Base-by-base conservation (phyloP, 2,888 invertebrate species). In the Megamerina dolium region DNA sequence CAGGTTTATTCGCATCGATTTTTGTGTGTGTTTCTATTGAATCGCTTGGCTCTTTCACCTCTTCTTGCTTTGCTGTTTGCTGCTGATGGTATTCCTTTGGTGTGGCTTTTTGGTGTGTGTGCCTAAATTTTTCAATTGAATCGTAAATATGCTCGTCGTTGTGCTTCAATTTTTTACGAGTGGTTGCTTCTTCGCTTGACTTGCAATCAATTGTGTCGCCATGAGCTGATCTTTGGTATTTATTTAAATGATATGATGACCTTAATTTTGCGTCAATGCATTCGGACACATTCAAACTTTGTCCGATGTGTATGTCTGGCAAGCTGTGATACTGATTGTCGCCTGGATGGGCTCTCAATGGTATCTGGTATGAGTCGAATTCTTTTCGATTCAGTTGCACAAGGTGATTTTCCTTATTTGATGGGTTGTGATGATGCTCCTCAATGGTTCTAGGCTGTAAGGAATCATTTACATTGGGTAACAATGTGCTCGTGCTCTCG, bases 271-370 rank as follows among this genome's bases (percentile, higher is more conserved):
- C 79, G 64, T 85, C 84, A 56, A 84, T 84, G 53, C 79, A 77
- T 63, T 84, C 84, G 45, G 80, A 83, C 60, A 81, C 82, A 56
- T 81, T 77, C 48, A 84, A 74, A 60, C 80, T 81, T 63, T 82
- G 81, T 46, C 82, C 78, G 18, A 81, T 79, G 43, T 81, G 80
- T 35, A 83, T 80, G 64, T 84, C 83, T 8, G 84, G 84, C 49
- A 84, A 70, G 17, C 83, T 83, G 66, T 80, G 79, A 59, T 81
- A 85, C 62, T 83, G 82, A 63, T 83, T 83, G 64, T 81, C 80
- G 49, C 75, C 73, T 48, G 81, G 53, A 53, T 64, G 64, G 21
- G 58, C 52, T 48, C 58, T 63, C 8, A 45, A 44, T 26, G 54
- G 43, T 23, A 49, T 48, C 12, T 57, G 41, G 4, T 51, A 34